Percentiles rank a stretch among this genome's conserved stretches.
phyloP scores from a whole-genome alignment of 2,797 vertebrate species.

The Acanthis flammea region DNA sequence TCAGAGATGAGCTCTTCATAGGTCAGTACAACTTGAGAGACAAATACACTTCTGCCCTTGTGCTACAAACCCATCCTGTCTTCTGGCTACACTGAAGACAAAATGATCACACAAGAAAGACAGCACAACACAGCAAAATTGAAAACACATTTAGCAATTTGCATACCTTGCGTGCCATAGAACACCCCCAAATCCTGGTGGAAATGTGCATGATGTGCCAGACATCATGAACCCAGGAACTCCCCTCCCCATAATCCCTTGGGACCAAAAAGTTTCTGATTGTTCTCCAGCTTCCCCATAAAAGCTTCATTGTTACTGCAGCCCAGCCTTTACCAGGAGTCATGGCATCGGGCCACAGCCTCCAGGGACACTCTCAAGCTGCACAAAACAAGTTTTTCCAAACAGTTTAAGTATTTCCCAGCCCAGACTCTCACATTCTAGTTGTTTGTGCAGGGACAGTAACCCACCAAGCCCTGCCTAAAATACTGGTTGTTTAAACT shows the following conservation, averaged over 20 bases:
- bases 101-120: conserved; percentile 32
- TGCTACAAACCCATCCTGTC: not conserved
- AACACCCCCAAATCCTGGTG: conserved; percentile 70
- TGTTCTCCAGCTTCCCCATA: conserved; percentile 67
- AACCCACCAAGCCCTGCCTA: conserved; percentile 57
- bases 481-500: conserved; percentile 59
- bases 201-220: conserved; percentile 61
- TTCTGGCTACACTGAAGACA: not conserved
- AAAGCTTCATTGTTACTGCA: conserved; percentile 67
- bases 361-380: conserved; percentile 67
- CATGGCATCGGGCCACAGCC: conserved; percentile 65
- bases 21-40: not conserved
- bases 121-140: conserved; percentile 11
- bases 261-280: conserved; percentile 57
- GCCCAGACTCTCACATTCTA: conserved; percentile 63
- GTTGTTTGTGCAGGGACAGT: conserved; percentile 68
- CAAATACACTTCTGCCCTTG: not conserved
- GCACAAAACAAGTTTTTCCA: conserved; percentile 68
- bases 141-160: conserved; percentile 60
- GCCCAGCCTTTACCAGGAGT: conserved; percentile 64
- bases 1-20: not conserved
- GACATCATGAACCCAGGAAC: conserved; percentile 70
- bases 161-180: conserved; percentile 62
- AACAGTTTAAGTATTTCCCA: conserved; percentile 68
- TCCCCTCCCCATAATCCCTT: conserved; percentile 66